A percentile compares a stretch with the other conserved stretches of the same genome.
phyloP scores from a whole-genome alignment of 1,140 invertebrate species.

The Tetragnatha versicolor region DNA sequence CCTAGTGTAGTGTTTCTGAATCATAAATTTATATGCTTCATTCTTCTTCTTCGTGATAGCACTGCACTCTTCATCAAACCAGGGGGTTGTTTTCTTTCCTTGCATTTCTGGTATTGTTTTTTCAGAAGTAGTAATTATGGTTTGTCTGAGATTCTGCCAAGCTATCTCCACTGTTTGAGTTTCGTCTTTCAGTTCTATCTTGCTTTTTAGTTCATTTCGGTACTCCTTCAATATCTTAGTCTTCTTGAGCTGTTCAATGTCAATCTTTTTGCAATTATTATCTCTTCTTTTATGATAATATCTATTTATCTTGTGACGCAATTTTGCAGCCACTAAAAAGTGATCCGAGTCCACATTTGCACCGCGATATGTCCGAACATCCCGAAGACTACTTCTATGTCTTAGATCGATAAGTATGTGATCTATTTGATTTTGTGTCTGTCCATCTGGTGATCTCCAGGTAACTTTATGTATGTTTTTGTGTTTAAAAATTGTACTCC shows the following conservation, averaged over 20 bases:
- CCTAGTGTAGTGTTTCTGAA: constrained; percentile 25
- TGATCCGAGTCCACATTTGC: constrained; percentile 4
- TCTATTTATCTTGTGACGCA: not conserved
- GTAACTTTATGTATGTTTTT: constrained; percentile 2
- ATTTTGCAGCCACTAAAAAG: not conserved
- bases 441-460: not conserved
- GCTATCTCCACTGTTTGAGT: not conserved
- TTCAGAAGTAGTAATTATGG: not conserved
- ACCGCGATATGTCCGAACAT: not conserved
- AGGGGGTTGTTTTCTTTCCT: not conserved
- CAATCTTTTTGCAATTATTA: not conserved
- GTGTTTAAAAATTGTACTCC: not conserved
- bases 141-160: not conserved
- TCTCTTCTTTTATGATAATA: not conserved
- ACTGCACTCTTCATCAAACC: constrained; percentile 4
- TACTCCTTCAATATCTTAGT: not conserved
- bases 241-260: not conserved
- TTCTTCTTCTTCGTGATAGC: constrained; percentile 9
- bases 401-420: not conserved
- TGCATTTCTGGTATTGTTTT: constrained; percentile 16
- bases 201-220: not conserved
- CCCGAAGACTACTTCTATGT: not conserved
- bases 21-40: constrained; percentile 17
- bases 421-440: not conserved
- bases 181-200: not conserved